Conservation (phyloP, 2,113 vertebrate genomes). For the Nymphicus hollandicus region DNA sequence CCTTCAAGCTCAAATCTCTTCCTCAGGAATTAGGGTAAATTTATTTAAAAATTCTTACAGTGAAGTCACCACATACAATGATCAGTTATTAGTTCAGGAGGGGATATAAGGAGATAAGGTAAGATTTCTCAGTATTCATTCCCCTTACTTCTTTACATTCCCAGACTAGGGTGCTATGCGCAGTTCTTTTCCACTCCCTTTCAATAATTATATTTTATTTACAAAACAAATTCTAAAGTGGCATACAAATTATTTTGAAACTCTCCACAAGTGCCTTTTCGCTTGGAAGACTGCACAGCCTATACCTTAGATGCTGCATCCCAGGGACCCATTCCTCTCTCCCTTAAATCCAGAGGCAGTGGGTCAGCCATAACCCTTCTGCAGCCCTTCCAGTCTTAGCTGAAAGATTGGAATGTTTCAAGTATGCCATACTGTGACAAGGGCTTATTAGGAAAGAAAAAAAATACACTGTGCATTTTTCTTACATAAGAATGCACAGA, state of each 20-base stretch:
- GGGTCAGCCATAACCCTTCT: not conserved
- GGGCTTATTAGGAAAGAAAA: not conserved
- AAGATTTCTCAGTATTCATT: not conserved
- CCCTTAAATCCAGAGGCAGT: not conserved
- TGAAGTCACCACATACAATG: not conserved
- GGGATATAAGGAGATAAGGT: not conserved
- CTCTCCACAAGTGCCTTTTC: not conserved
- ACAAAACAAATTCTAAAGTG: not conserved
- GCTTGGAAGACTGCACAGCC: not conserved
- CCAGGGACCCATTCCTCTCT: not conserved
- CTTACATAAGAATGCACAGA: not conserved
- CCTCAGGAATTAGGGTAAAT: not conserved
- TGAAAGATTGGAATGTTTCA: not conserved
- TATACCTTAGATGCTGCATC: not conserved
- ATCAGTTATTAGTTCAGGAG: not conserved
- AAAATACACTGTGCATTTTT: not conserved
- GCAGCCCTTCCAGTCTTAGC: not conserved
- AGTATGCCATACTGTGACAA: not conserved
- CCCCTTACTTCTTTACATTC: not conserved
- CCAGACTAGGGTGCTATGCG: not conserved
- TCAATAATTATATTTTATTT: not conserved
- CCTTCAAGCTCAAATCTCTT: not conserved
- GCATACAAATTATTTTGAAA: not conserved
- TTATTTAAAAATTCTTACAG: not conserved
- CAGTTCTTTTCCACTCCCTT: not conserved